Evolutionary conservation across 1,140 invertebrate species (phyloP).

Genomic region (Pseudoatta argentina): DNA sequence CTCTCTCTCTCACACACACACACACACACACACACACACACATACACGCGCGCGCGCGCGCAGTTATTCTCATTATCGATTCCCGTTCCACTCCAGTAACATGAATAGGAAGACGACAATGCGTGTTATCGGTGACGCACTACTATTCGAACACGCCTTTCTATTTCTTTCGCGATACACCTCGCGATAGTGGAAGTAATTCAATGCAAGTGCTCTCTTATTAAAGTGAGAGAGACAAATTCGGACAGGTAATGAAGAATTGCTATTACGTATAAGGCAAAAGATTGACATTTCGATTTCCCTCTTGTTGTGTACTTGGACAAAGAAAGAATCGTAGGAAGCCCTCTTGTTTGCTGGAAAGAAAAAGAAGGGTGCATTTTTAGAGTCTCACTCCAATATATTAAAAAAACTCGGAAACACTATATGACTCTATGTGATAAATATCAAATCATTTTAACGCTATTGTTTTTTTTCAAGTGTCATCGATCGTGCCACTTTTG

Average conservation of each 20-base stretch:
- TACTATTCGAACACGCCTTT: not conserved
- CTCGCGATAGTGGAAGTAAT: not conserved
- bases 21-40: no score
- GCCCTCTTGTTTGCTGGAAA: not conserved
- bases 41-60: no score
- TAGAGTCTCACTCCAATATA: not conserved
- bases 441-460: not conserved
- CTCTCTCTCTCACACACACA: not conserved
- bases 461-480: not conserved
- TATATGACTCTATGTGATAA: not conserved
- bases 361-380: not conserved
- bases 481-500: not conserved
- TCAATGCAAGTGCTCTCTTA: not conserved
- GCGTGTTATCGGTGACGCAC: slow-evolving; percentile 14
- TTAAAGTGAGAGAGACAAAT: slow-evolving; percentile 4
- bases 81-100: slow-evolving; percentile 23
- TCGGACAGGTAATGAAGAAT: slow-evolving; percentile 13
- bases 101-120: slow-evolving; percentile 47
- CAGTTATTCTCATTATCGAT: slow-evolving; percentile 48
- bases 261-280: not conserved
- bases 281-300: slow-evolving; percentile 9
- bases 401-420: slow-evolving; percentile 23
- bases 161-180: slow-evolving; percentile 42
- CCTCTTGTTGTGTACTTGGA: not conserved
- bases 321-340: not conserved